Percentiles rank a stretch among this genome's conserved stretches.
Evolutionary conservation across 2,888 invertebrate species (phyloP).

Genomic region (Smittia sp.): DNA sequence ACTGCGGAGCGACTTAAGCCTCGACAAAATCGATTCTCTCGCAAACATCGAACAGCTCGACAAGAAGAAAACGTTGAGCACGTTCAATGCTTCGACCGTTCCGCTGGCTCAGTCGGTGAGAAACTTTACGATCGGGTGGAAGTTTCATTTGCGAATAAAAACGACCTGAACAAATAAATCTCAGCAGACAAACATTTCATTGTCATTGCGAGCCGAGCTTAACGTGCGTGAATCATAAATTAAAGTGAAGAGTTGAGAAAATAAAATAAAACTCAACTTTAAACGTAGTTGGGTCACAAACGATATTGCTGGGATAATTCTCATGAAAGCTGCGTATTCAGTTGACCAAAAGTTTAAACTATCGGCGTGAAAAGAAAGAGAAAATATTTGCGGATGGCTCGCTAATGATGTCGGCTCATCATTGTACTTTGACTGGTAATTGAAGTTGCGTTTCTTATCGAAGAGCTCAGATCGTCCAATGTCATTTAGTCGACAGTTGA

Average conservation of each 20-base stretch:
- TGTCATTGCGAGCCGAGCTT: background rate
- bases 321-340: no score
- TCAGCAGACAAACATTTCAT: constrained; percentile 7
- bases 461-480: no score
- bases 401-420: background rate
- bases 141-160: background rate
- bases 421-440: background rate
- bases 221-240: background rate
- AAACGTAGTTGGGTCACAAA: no score
- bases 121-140: background rate
- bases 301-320: no score
- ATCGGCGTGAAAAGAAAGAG: background rate
- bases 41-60: no score
- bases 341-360: background rate
- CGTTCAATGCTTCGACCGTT: no score
- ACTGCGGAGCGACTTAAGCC: no score
- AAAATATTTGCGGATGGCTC: background rate
- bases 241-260: background rate
- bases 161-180: background rate
- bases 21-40: no score
- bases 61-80: no score
- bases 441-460: no score
- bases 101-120: background rate
- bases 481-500: background rate
- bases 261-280: no score